phyloP scores from a whole-genome alignment of 2,113 vertebrate genomes.

The Caranx melampygus region DNA sequence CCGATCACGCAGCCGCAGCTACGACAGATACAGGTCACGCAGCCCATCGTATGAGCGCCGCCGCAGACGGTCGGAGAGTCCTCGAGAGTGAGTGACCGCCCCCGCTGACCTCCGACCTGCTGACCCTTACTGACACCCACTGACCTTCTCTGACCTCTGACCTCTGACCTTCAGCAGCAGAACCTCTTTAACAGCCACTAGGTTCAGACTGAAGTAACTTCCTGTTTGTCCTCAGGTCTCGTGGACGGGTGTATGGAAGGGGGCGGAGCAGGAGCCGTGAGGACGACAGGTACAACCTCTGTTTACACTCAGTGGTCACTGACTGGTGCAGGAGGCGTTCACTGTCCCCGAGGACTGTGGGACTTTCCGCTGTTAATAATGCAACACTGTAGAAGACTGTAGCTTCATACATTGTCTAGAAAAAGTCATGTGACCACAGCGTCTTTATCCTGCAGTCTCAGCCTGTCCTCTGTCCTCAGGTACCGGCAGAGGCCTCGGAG shows the following conservation, averaged over 20 bases:
- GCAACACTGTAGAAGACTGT: too few species aligned
- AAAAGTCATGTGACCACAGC: too few species aligned
- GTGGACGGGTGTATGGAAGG: slow-evolving; percentile 86
- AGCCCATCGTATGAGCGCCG: slow-evolving; percentile 94
- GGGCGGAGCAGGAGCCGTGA: slow-evolving; percentile 94
- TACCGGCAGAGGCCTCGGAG: slow-evolving; percentile 89
- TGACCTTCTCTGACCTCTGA: too few species aligned
- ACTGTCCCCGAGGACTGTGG: too few species aligned
- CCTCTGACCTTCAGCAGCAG: too few species aligned
- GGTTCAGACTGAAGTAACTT: accelerated
- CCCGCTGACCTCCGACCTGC: too few species aligned
- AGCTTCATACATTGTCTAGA: too few species aligned
- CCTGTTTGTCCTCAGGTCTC: slow-evolving; percentile 73
- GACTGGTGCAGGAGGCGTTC: too few species aligned
- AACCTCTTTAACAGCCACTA: too few species aligned
- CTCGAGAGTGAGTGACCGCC: slow-evolving; percentile 88
- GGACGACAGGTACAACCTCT: slow-evolving; percentile 89
- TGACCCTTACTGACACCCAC: too few species aligned
- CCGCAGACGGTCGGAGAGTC: slow-evolving; percentile 92
- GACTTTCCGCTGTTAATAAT: too few species aligned
- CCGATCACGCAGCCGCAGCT: slow-evolving; percentile 94
- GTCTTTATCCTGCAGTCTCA: background rate
- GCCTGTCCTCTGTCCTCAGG: slow-evolving; percentile 66
- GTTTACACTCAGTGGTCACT: background rate
- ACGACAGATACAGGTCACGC: slow-evolving; percentile 90